Base-by-base conservation (phyloP, 2,888 invertebrate genomes). In the Pandemis cinnamomeana region DNA sequence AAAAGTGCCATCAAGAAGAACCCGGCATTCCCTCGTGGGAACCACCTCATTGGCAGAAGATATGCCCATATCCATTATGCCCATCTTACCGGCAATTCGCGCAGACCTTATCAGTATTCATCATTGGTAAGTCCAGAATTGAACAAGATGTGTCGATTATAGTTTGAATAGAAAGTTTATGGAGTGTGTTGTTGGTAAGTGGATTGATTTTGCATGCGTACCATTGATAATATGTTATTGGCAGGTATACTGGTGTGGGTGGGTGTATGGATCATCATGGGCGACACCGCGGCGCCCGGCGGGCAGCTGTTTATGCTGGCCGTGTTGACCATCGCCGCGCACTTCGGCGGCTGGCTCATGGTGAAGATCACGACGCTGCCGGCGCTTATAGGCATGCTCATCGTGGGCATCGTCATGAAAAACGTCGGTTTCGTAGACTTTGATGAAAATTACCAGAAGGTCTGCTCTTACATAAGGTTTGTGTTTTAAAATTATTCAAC, bases 61-160 rank as follows among this genome's bases (percentile, higher is more conserved):
- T 97, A 83, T 98, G 97, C 87, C 98, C 98, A 0, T 97, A 97
- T 83, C 98, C 98, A 27, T 95, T 98, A 86, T 98, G 98, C 84
- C 98, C 98, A 41, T 96, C 97, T 0, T 97, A 97, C 89, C 95
- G 98, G 78, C 97, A 97, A 85, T 96, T 97, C 85, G 97, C 97
- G n/a, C 95, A 98, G 81, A 95, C 97, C 20, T 77, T 97, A 77
- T 95, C 97, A 69, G 94, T 98, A 71, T 93, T 96, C 78, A 87
- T 97, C 69, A 96, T 98, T 84, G 97, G 96, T 95, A 85, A 93
- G 88, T 15, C 44, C 51, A n/a, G n/a, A 7, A 36, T 20, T 41
- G 55, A 20, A 20, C 20, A 15, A 48, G 42, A 51, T 42, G 60
- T 62, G 27, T 66, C 51, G 51, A 64, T 60, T 60, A 20, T 46